Evolutionary conservation across 37 sponge, comb jelly and placozoan genomes (phyloP).

Genomic region (Spongilla lacustris): DNA sequence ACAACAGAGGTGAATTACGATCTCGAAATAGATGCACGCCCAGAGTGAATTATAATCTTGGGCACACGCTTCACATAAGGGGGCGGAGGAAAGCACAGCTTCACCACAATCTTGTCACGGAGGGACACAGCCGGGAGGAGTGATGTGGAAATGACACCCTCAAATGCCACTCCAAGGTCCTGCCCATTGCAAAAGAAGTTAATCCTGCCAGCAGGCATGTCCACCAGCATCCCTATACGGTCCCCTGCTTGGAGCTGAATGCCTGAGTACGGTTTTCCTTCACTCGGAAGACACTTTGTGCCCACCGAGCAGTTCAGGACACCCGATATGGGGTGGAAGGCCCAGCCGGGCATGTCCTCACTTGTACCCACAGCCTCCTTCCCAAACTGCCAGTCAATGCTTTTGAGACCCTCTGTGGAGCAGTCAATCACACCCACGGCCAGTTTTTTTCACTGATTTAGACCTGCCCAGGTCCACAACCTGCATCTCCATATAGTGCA

Average conservation of each 20-base stretch:
- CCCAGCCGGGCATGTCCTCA: constrained; percentile 18
- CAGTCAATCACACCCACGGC: constrained; percentile 44
- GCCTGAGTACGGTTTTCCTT: constrained; percentile 12
- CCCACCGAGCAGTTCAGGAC: neutral
- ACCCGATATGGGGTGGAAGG: constrained; percentile 33
- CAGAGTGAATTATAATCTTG: neutral
- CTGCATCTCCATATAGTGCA: constrained; percentile 51
- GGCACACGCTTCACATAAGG: constrained; percentile 33
- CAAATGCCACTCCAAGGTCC: constrained; percentile 57
- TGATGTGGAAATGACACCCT: neutral
- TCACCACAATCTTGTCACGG: constrained; percentile 41
- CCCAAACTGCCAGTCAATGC: constrained; percentile 40
- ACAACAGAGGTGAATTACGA: too few relatives aligned
- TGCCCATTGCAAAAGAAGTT: constrained; percentile 42
- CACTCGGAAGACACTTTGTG: neutral
- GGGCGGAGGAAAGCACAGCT: constrained; percentile 58
- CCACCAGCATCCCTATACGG: constrained; percentile 43
- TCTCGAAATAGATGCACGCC: too few relatives aligned
- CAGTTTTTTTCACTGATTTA: constrained; percentile 17
- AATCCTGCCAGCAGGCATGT: constrained; percentile 19
- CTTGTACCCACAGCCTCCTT: constrained; percentile 26
- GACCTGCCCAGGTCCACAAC: constrained; percentile 26
- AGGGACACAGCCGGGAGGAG: constrained; percentile 49
- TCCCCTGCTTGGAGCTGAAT: constrained; percentile 21
- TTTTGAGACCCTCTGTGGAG: neutral